Percentiles rank a stretch among this genome's conserved stretches.
phyloP scores from a whole-genome alignment of 2,888 invertebrate genomes.

The Caenorhabditis plicata region DNA sequence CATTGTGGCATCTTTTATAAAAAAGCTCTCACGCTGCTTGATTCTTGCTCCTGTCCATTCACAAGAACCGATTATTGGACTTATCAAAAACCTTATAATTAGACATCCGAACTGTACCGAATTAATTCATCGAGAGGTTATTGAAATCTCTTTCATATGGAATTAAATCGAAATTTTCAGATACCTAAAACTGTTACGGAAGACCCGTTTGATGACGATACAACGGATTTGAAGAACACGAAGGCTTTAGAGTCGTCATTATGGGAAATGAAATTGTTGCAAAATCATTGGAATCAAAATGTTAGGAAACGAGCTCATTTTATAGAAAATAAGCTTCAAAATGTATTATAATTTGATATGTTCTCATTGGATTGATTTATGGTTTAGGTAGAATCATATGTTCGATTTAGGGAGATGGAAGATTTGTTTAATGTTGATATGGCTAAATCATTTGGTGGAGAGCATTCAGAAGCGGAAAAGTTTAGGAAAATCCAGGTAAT shows the following conservation, averaged over 20 bases:
- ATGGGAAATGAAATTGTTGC: slow-evolving; percentile 77
- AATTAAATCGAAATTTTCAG: too few species aligned
- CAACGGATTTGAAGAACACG: slow-evolving; percentile 78
- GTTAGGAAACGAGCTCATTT: slow-evolving; percentile 48
- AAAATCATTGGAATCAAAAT: slow-evolving; percentile 47
- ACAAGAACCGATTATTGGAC: slow-evolving; percentile 74
- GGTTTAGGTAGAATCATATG: slow-evolving; percentile 40
- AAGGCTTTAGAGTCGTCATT: slow-evolving; percentile 84
- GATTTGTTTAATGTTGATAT: slow-evolving; percentile 43
- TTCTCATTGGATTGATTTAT: background rate
- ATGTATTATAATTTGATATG: slow-evolving; percentile 9
- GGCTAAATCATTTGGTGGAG: slow-evolving; percentile 41
- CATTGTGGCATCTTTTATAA: slow-evolving; percentile 88
- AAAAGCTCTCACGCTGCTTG: slow-evolving; percentile 81
- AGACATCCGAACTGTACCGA: slow-evolving; percentile 79
- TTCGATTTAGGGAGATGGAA: slow-evolving; percentile 36
- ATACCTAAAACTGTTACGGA: slow-evolving; percentile 54
- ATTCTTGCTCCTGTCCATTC: slow-evolving; percentile 82
- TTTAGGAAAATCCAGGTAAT: slow-evolving; percentile 15
- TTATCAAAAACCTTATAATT: slow-evolving; percentile 82
- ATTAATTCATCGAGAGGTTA: slow-evolving; percentile 56
- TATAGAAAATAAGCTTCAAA: slow-evolving; percentile 38
- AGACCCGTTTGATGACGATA: slow-evolving; percentile 85
- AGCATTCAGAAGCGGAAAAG: slow-evolving; percentile 30
- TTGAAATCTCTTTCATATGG: too few species aligned